These are phyloP conservation scores for Oreotrochilus melanogaster DNA, from an alignment of 2,113 vertebrate genomes.

Conservation along the genomic window DNA sequence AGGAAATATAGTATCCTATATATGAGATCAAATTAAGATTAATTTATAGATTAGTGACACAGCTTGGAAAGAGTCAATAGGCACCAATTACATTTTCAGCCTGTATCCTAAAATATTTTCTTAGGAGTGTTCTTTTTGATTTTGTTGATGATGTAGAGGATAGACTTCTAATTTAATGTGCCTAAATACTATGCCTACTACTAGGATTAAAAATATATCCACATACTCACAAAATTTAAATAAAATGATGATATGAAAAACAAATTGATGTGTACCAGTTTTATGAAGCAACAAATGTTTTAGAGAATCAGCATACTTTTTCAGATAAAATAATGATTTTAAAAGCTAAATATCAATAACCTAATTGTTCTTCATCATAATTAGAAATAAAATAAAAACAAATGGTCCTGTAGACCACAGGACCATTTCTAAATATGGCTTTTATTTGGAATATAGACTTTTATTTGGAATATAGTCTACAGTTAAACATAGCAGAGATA, in stretches of 20 bases:
- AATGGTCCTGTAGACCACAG: neutral
- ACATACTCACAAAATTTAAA: neutral
- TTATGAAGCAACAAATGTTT: neutral
- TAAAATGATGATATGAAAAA: neutral
- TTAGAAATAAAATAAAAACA: conserved; percentile 16
- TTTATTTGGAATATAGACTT: conserved; percentile 26
- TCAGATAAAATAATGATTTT: neutral
- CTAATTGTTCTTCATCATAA: neutral
- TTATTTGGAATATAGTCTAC: neutral
- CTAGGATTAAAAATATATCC: neutral
- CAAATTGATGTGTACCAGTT: neutral
- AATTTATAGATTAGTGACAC: neutral
- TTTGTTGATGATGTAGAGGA: neutral
- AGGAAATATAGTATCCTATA: neutral
- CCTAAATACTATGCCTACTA: neutral
- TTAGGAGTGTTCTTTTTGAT: neutral
- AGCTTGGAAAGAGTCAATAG: neutral
- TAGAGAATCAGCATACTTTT: neutral
- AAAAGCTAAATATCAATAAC: conserved; percentile 10
- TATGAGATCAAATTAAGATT: neutral
- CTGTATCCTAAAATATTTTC: neutral
- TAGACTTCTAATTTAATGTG: neutral
- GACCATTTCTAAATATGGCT: neutral
- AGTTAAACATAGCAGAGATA: neutral
- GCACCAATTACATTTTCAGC: neutral